Conservation (phyloP, 2,113 vertebrate genomes). For the Sinocyclocheilus grahami region DNA sequence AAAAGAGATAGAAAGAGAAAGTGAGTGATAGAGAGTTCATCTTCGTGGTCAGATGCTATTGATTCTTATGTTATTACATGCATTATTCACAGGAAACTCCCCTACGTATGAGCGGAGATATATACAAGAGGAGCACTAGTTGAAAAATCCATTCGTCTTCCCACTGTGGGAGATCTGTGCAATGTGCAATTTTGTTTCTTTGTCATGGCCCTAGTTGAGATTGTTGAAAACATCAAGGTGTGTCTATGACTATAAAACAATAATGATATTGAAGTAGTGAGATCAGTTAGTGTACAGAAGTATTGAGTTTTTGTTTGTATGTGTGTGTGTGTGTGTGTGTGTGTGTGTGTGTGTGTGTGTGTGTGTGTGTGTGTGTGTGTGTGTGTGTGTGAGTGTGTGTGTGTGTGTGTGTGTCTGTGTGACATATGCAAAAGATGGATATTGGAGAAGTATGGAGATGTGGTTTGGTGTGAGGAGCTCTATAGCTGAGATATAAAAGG, state of each 20-base stretch:
- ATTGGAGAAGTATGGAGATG: background rate
- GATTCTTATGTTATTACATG: slow-evolving; percentile 45
- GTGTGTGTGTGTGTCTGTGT: slow-evolving; percentile 18
- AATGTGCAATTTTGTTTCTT: slow-evolving; percentile 16
- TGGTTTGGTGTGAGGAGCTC: background rate
- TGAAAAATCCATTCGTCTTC: background rate
- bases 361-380: no score
- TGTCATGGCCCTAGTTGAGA: background rate
- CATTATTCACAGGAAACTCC: slow-evolving; percentile 46
- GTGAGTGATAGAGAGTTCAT: slow-evolving; percentile 26
- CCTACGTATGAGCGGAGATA: slow-evolving; percentile 8
- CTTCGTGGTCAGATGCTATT: slow-evolving; percentile 37
- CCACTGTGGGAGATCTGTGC: background rate
- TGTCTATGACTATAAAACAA: slow-evolving; percentile 17
- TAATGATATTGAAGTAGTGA: background rate
- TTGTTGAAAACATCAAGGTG: slow-evolving; percentile 9
- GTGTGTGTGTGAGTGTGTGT: no score
- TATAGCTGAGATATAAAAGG: background rate
- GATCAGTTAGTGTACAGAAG: background rate
- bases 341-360: background rate
- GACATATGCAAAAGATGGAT: slow-evolving; percentile 15
- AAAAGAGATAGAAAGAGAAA: slow-evolving; percentile 12
- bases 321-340: no score
- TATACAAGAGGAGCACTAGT: slow-evolving; percentile 4
- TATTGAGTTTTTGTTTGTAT: background rate